Conservation (phyloP, 2,888 invertebrate genomes). For the Dyspetes luteomarginatus region DNA sequence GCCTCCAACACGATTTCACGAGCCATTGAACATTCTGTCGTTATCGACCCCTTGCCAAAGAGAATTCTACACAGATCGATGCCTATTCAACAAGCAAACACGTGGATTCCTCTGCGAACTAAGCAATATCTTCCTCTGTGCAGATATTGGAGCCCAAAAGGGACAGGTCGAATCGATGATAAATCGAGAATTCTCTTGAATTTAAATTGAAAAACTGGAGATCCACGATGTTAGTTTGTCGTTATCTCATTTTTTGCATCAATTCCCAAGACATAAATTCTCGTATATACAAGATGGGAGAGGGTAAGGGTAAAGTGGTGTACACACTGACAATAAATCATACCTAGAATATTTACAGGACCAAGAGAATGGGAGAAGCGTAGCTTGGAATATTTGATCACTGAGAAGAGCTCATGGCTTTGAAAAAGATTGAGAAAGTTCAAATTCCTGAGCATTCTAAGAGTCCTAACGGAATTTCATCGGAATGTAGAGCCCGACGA, state of each 20-base stretch:
- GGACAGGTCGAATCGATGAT: neutral
- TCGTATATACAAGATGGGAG: no score
- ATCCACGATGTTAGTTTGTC: neutral
- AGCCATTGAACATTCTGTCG: neutral
- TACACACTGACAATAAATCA: no score
- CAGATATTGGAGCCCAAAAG: neutral
- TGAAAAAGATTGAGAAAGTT: neutral
- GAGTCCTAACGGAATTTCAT: neutral
- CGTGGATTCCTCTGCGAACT: neutral
- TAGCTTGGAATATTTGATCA: neutral
- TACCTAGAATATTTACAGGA: no score
- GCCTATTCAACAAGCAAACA: neutral
- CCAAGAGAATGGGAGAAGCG: neutral
- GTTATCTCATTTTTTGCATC: neutral
- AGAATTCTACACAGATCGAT: neutral
- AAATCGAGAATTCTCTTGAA: neutral
- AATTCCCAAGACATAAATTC: neutral
- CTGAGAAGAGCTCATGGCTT: neutral
- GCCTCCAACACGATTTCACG: neutral
- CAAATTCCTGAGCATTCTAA: neutral
- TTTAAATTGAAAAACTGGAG: neutral
- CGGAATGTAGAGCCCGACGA: neutral
- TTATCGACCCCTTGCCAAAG: neutral
- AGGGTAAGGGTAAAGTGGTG: neutral
- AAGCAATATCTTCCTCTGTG: neutral